Evolutionary conservation across 2,797 vertebrate genomes (phyloP).

Genomic region (Eutrigla gurnardus): DNA sequence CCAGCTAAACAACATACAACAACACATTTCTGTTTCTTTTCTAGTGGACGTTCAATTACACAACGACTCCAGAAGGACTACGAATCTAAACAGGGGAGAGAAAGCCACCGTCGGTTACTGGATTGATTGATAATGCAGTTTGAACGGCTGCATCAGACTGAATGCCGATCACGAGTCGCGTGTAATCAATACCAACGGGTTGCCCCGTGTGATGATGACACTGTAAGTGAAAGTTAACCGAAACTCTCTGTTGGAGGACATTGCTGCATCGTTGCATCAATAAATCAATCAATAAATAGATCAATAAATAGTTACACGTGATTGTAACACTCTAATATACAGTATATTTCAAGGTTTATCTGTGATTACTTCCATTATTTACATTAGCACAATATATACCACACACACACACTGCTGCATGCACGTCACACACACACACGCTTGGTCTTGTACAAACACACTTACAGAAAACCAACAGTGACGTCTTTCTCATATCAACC

Average conservation of each 20-base stretch:
- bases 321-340: slow-evolving; percentile 74
- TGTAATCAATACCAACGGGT: background rate
- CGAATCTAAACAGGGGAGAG: slow-evolving; percentile 27
- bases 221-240: slow-evolving; percentile 15
- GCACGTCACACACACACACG: slow-evolving; percentile 12
- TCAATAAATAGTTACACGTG: slow-evolving; percentile 72
- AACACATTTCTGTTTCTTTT: slow-evolving; percentile 15
- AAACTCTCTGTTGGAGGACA: slow-evolving; percentile 31
- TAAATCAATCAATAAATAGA: slow-evolving; percentile 66
- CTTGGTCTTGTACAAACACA: slow-evolving; percentile 36
- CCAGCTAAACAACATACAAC: slow-evolving; percentile 37
- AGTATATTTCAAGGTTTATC: slow-evolving; percentile 68
- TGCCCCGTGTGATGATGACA: background rate
- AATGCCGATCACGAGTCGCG: slow-evolving; percentile 2
- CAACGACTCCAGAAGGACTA: slow-evolving; percentile 11
- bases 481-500: slow-evolving; percentile 17
- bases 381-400: slow-evolving; percentile 68
- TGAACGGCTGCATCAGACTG: slow-evolving; percentile 22
- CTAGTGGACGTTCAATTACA: slow-evolving; percentile 13
- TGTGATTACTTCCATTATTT: slow-evolving; percentile 74
- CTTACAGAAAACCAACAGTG: slow-evolving; percentile 32
- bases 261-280: slow-evolving; percentile 51
- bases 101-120: slow-evolving; percentile 64
- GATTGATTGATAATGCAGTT: slow-evolving; percentile 34
- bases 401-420: slow-evolving; percentile 25